Evolutionary conservation across 2,113 vertebrate genomes (phyloP), one percentile per base, ranked within the genome.

Genomic region (Casuarius casuarius): DNA sequence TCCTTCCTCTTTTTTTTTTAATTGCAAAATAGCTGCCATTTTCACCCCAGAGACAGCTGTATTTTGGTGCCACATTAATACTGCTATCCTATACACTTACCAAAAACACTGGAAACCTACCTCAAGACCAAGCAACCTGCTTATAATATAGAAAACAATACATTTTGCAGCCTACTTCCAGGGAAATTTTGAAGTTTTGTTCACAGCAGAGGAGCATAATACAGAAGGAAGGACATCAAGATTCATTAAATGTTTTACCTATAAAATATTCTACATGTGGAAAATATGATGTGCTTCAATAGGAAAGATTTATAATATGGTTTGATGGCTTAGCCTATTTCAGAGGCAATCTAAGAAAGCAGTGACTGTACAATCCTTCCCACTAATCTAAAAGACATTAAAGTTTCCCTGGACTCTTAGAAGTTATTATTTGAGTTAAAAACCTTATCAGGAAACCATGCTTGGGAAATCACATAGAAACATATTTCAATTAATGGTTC

Each of bases 381-480:
- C 40, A 44, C 61, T 75, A 38, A 90, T 72, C 90, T 84, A 67
- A 84, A 93, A 68, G 48, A 78, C 38, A 90, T 75, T 78, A 21
- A 89, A 38, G 70, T 90, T 81, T 90, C 58, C 48, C 83, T 73
- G 38, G 29, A 46, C 61, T 87, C 68, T 82, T 65, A 82, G 51
- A 84, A 92, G 61, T 49, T 84, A 52, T 89, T 72, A 93, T 72
- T 89, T 88, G 56, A 89, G 38, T 68, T 84, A 40, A 91, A 94
- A 96, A 89, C 22, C 81, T 90, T 84, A 84, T 54, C 18, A 11
- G 46, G 38, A 95, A 25, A 84, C 44, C 20, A 48, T 28, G 42
- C 68, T 71, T 90, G 65, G 48, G 35, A 95, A 62, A 84, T 89
- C 93, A 81, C 25, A 67, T 4, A 73, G 82, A 78, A 93, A 74